Evolutionary conservation across 2,797 vertebrate species (phyloP), one percentile per base, ranked within the genome.

Genomic region (Clarias fuscus): DNA sequence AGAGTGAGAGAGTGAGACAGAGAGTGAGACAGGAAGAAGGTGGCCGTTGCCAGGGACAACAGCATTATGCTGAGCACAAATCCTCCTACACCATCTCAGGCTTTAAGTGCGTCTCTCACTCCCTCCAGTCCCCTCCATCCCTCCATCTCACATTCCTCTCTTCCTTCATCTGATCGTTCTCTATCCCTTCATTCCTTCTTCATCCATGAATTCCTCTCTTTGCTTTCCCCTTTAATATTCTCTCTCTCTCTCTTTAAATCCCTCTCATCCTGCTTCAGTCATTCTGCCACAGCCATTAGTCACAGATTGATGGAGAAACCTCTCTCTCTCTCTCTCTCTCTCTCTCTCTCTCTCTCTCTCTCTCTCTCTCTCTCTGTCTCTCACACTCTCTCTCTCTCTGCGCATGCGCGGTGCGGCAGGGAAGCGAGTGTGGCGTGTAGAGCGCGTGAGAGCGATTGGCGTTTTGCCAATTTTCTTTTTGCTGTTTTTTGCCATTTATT

Each of bases 41-140:
- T 77, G 85, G 85, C 85, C 89, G 89, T 91, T 91, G 90, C 88
- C 72, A 90, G 86, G 89, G 91, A 91, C 91, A 86, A 91, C 88
- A 86, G 87, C 77, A 90, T 86, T 88, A 90, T 80, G 86, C 83
- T 82, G 72, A 82, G 79, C 72, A 76, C 77, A 73, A 86, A 87
- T 88, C 89, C 90, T 89, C 90, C 87, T 87, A 91, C 90, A 90
- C 89, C 86, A 84, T 89, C 89, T 89, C 70, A 82, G 75, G 82
- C 86, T 91, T 71, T 89, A 82, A 90, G 87, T 88, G 58, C 73
- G 59, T 85, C 88, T 81, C 65, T 81, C 33, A 20, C 83, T 86
- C 81, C 88, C 80, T 85, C 72, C 68, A 68, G 89, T 82, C 84
- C 65, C 86, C 78, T 84, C 40, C 84, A 43, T 72, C 58, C 40